phyloP scores from a whole-genome alignment of 2,113 vertebrate species.

The Fukomys damarensis region DNA sequence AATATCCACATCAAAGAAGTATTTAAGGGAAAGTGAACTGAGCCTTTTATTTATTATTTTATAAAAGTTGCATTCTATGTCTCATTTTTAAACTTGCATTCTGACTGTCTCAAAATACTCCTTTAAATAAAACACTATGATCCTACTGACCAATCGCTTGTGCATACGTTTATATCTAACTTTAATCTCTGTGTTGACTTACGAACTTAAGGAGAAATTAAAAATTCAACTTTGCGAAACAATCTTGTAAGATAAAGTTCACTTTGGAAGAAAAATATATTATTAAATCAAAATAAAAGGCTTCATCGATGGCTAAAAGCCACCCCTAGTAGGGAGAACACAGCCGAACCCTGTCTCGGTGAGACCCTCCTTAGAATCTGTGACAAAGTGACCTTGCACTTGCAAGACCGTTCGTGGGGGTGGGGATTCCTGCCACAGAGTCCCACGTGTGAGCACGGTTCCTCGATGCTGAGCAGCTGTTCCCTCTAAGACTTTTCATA shows the following conservation, averaged over 20 bases:
- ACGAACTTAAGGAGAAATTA: constrained; percentile 31
- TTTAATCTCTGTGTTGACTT: background rate
- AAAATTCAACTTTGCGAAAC: background rate
- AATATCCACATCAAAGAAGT: background rate
- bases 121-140: background rate
- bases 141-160: background rate
- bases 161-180: background rate
- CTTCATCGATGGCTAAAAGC: background rate
- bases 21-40: background rate
- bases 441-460: background rate
- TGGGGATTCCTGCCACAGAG: background rate
- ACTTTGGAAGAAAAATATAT: background rate
- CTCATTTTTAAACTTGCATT: background rate
- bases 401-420: accelerated
- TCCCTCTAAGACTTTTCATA: background rate
- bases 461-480: background rate
- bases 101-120: background rate
- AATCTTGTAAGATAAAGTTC: background rate
- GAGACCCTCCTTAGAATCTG: background rate
- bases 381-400: background rate
- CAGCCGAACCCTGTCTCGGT: background rate
- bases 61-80: background rate
- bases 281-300: background rate
- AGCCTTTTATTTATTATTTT: background rate
- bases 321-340: background rate